Conservation (phyloP, 2,113 vertebrate species). For the Suricata suricatta region DNA sequence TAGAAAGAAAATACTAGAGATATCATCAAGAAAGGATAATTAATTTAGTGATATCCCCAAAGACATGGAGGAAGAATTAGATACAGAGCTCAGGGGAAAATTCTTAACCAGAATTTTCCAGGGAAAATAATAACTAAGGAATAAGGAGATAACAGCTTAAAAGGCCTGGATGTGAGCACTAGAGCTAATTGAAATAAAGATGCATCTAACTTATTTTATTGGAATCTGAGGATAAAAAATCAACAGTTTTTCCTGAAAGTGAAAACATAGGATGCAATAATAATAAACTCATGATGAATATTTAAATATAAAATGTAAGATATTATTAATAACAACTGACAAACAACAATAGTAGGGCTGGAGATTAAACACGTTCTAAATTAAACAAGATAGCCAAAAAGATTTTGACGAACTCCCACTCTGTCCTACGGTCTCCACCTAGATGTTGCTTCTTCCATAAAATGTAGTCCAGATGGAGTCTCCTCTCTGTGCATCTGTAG, state of each 20-base stretch:
- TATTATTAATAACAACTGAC: neutral
- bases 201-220: neutral
- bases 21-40: neutral
- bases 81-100: neutral
- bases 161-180: neutral
- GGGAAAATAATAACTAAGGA: neutral
- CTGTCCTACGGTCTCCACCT: neutral
- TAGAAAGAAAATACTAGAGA: neutral
- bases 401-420: neutral
- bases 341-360: neutral
- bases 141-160: neutral
- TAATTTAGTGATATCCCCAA: neutral
- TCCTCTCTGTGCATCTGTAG: neutral
- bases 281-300: neutral
- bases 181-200: neutral
- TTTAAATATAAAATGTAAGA: neutral
- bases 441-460: neutral
- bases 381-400: neutral
- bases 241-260: neutral
- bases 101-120: neutral
- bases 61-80: neutral
- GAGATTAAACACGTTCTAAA: neutral
- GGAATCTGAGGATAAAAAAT: neutral
- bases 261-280: neutral
- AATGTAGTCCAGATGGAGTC: neutral